Evolutionary conservation across 2,797 vertebrate genomes (phyloP).

Genomic region (Dromococcyx pavoninus): DNA sequence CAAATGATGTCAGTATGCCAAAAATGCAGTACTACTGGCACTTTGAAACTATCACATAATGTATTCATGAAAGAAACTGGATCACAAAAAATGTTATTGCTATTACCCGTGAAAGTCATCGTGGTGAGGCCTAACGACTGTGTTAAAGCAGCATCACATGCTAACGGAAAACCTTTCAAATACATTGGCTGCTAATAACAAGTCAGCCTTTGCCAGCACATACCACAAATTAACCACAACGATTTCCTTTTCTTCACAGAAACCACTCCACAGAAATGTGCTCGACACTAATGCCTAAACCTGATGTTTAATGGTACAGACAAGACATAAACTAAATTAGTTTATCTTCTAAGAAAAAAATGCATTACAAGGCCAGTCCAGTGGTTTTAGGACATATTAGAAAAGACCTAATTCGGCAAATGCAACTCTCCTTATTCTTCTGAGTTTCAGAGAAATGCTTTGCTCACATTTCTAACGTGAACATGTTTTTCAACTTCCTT

Average conservation of each 20-base stretch:
- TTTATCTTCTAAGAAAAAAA: neutral
- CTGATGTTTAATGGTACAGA: neutral
- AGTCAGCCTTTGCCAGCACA: neutral
- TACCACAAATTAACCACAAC: conserved; percentile 21
- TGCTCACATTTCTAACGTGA: neutral
- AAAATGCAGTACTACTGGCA: neutral
- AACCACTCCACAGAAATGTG: neutral
- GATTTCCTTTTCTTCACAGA: conserved; percentile 8
- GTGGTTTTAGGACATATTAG: neutral
- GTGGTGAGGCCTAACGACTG: neutral
- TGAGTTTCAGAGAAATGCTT: neutral
- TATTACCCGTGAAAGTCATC: conserved; percentile 37
- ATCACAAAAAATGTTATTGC: neutral
- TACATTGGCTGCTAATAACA: neutral
- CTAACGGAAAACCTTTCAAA: neutral
- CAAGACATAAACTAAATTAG: neutral
- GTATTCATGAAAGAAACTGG: neutral
- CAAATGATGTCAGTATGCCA: neutral
- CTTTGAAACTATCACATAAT: neutral
- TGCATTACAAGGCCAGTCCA: neutral
- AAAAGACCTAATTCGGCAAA: neutral
- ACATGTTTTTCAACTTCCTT: neutral
- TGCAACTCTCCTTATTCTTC: neutral
- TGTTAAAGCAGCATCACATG: neutral
- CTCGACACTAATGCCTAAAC: neutral